Conservation (phyloP, 2,888 invertebrate species). For the Temnothorax ravouxi region DNA sequence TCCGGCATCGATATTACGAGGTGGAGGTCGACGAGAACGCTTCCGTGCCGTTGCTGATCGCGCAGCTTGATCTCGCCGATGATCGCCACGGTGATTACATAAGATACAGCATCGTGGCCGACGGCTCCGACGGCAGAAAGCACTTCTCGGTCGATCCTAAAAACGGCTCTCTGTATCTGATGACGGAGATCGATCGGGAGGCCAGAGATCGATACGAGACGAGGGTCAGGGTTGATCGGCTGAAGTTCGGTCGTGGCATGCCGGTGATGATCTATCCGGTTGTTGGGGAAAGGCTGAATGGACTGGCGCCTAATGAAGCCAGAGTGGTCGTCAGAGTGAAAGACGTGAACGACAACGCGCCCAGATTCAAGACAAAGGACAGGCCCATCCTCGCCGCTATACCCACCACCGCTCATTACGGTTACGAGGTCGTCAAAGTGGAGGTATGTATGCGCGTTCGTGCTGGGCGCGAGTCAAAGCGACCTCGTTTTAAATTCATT, state of each 20-base stretch:
- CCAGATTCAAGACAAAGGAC: constrained; percentile 92
- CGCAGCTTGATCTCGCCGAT: constrained; percentile 92
- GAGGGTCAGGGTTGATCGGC: constrained; percentile 87
- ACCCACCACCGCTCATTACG: constrained; percentile 93
- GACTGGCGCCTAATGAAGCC: constrained; percentile 91
- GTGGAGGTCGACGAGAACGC: constrained; percentile 94
- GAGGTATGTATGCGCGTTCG: constrained; percentile 87
- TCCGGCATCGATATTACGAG: constrained; percentile 92
- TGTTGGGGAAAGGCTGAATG: constrained; percentile 90
- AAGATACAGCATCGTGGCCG: constrained; percentile 89
- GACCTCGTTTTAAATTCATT: constrained; percentile 64
- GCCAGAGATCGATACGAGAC: constrained; percentile 89
- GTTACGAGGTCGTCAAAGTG: constrained; percentile 92
- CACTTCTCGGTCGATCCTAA: constrained; percentile 92
- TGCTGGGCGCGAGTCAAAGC: constrained; percentile 40
- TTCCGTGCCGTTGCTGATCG: constrained; percentile 91
- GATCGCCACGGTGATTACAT: constrained; percentile 89
- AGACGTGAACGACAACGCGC: constrained; percentile 94
- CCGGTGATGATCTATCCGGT: constrained; percentile 93
- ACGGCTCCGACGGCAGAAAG: constrained; percentile 88
- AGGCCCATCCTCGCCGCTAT: constrained; percentile 94
- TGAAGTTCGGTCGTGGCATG: constrained; percentile 90
- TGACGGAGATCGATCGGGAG: constrained; percentile 92
- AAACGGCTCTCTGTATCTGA: constrained; percentile 92
- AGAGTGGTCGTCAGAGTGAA: constrained; percentile 92